phyloP scores from a whole-genome alignment of 2,888 invertebrate genomes.

The Ormyrus nitidulus region DNA sequence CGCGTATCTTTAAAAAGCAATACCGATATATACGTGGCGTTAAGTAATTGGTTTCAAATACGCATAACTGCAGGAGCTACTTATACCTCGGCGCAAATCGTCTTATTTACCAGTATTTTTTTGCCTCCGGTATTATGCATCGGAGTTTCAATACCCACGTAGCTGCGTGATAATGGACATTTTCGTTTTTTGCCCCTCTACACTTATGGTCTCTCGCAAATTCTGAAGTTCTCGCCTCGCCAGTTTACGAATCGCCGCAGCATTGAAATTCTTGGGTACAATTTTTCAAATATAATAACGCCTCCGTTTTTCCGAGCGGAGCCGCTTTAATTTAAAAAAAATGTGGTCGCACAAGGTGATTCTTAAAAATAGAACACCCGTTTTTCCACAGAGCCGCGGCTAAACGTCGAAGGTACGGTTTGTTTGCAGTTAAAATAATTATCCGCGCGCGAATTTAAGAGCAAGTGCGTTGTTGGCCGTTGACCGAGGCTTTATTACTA shows the following conservation, averaged over 20 bases:
- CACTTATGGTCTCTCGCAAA: constrained; percentile 5
- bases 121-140: constrained; percentile 10
- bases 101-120: constrained; percentile 31
- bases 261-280: neutral
- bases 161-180: constrained; percentile 12
- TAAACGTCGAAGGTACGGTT: too few species aligned
- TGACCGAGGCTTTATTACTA: neutral
- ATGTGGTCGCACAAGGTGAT: neutral
- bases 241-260: neutral
- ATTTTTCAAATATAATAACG: constrained; percentile 35
- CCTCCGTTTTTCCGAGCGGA: neutral
- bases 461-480: too few species aligned
- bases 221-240: constrained; percentile 25
- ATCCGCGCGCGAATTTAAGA: too few species aligned
- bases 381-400: too few species aligned
- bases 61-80: constrained; percentile 8
- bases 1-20: too few species aligned
- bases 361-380: too few species aligned
- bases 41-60: constrained; percentile 32
- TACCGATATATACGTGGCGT: neutral
- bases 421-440: too few species aligned
- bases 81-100: constrained; percentile 24
- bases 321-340: neutral
- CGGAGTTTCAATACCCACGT: constrained; percentile 12
- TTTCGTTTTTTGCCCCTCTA: constrained; percentile 18